Evolutionary conservation across 37 sponge, comb jelly and placozoan genomes (phyloP), one percentile per base, ranked within the genome.

Genomic region (Hormiphora californensis): DNA sequence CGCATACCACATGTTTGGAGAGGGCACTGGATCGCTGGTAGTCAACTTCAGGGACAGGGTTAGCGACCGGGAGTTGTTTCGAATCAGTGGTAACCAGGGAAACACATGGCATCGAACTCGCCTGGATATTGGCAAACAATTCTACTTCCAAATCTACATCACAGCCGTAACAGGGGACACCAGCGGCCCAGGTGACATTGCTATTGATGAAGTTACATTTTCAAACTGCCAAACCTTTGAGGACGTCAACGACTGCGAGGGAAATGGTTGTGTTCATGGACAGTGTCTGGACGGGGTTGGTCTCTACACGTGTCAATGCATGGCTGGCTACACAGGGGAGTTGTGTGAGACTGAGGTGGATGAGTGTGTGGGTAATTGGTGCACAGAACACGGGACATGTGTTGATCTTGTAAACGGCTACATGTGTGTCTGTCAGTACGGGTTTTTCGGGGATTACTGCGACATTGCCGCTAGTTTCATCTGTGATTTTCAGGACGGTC

Each of bases 61-160:
- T 21, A 12, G 30, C n/a, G 61, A 28, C 15, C n/a, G 5, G n/a
- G 61, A 57, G 27, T 12, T 57, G 61, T 57, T 57, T 57, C 9
- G 61, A 57, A 57, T 57, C n/a, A 57, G n/a, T 57, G n/a, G 61
- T 5, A 57, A 57, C 61, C 61, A 57, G n/a, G 61, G 61, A 28
- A 57, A 57, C 27, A 23, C 4, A 12, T 57, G 61, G 61, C 61
- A 57, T 57, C 21, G n/a, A 15, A 30, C 61, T 28, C n/a, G 27
- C n/a, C 4, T 57, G 7, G 61, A 5, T 12, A 57, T 57, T 15
- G 9, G 30, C 7, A 57, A 57, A 12, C 7, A 57, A 57, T 57
- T 57, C 22, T 57, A 28, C 61, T 57, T 57, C 22, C 9, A 15
- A 21, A 15, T 57, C 22, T 30, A 30, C 21, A 28, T 57, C 27